These are phyloP conservation scores for Allobates femoralis DNA, from an alignment of 2,797 vertebrate species.

Conservation along the genomic window DNA sequence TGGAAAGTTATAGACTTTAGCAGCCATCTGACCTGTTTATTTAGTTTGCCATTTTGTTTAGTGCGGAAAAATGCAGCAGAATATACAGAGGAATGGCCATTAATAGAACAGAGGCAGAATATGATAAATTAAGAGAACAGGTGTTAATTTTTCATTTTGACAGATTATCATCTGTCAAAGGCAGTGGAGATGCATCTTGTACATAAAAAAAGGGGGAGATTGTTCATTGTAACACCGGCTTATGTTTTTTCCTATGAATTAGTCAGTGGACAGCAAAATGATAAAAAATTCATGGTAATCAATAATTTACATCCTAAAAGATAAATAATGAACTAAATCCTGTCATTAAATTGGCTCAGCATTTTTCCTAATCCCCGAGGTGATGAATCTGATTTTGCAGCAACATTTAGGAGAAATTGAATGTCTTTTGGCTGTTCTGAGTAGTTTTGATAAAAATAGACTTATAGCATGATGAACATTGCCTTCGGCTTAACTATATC, in stretches of 20 bases:
- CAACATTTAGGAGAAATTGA: slow-evolving; percentile 76
- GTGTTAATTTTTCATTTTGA: slow-evolving; percentile 88
- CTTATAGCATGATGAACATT: slow-evolving; percentile 65
- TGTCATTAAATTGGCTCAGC: slow-evolving; percentile 81
- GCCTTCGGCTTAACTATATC: slow-evolving; percentile 70
- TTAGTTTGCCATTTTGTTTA: slow-evolving; percentile 66
- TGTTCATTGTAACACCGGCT: slow-evolving; percentile 74
- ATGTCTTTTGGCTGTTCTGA: slow-evolving; percentile 70
- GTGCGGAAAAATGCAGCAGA: slow-evolving; percentile 66
- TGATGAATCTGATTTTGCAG: slow-evolving; percentile 79
- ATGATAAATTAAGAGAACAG: slow-evolving; percentile 82
- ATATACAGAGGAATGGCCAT: slow-evolving; percentile 65
- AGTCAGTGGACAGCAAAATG: slow-evolving; percentile 78
- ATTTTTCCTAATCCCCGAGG: slow-evolving; percentile 77
- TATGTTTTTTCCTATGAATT: slow-evolving; percentile 76
- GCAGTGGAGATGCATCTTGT: slow-evolving; percentile 74
- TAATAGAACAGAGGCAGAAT: slow-evolving; percentile 77
- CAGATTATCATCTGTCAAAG: slow-evolving; percentile 80
- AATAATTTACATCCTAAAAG: slow-evolving; percentile 83
- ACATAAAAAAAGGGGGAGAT: slow-evolving; percentile 74
- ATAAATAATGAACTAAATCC: slow-evolving; percentile 85
- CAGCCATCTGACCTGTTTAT: slow-evolving; percentile 72
- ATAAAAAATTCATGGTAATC: slow-evolving; percentile 83
- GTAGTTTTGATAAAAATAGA: slow-evolving; percentile 73
- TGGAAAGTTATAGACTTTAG: slow-evolving; percentile 56